These are phyloP conservation scores for Drosophila mimica DNA, from an alignment of 2,888 invertebrate genomes.

Conservation along the genomic window DNA sequence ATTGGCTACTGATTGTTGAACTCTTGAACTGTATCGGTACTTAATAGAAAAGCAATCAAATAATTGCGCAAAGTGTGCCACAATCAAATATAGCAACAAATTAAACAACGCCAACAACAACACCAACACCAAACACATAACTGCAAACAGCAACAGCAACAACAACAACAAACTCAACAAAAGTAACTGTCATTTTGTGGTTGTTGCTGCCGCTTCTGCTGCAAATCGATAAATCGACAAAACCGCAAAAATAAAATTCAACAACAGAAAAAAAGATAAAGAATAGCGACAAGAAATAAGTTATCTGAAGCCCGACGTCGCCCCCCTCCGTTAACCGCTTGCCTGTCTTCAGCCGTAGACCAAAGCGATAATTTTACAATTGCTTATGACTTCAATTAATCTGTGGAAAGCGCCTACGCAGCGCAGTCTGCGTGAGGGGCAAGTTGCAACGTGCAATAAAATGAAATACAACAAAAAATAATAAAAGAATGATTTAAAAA, in stretches of 20 bases:
- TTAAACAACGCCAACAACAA: slow-evolving; percentile 71
- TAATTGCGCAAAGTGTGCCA: slow-evolving; percentile 83
- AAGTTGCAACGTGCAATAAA: slow-evolving; percentile 8
- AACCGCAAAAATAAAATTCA: slow-evolving; percentile 46
- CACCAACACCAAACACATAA: slow-evolving; percentile 54
- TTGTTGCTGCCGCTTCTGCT: slow-evolving; percentile 39
- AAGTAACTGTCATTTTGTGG: slow-evolving; percentile 58
- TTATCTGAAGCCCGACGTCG: slow-evolving; percentile 41
- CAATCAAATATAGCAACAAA: slow-evolving; percentile 80
- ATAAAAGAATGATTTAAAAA: slow-evolving; percentile 10
- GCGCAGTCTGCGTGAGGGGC: not conserved
- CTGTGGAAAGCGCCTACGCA: slow-evolving; percentile 82
- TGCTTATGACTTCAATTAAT: slow-evolving; percentile 82
- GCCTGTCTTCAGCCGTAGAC: slow-evolving; percentile 21
- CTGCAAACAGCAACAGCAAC: slow-evolving; percentile 36
- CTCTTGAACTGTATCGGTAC: slow-evolving; percentile 77
- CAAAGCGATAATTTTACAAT: slow-evolving; percentile 81
- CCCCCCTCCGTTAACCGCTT: not conserved
- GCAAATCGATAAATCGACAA: slow-evolving; percentile 75
- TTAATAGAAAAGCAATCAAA: slow-evolving; percentile 81
- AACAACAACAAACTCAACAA: slow-evolving; percentile 8
- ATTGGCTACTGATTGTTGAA: slow-evolving; percentile 78
- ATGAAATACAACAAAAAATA: slow-evolving; percentile 23
- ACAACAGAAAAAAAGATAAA: slow-evolving; percentile 9
- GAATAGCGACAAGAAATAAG: slow-evolving; percentile 52